Percentiles rank a stretch among this genome's conserved stretches.
Conservation (phyloP, 2,113 vertebrate species). For the Phasianus colchicus region DNA sequence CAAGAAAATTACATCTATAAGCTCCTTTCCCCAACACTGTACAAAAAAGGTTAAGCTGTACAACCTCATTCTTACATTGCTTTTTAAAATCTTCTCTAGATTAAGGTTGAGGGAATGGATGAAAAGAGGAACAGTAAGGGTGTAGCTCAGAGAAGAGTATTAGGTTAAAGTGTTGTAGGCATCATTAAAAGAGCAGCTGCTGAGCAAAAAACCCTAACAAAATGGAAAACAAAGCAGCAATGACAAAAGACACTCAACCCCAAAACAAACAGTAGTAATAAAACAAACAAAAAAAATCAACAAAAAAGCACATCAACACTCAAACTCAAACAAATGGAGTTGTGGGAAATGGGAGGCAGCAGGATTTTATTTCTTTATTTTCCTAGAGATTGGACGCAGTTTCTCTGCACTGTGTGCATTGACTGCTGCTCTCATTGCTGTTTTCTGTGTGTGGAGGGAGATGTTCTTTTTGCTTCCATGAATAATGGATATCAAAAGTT, state of each 20-base stretch:
- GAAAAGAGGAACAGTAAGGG: background rate
- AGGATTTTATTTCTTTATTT: background rate
- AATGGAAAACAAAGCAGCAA: background rate
- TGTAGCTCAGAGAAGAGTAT: background rate
- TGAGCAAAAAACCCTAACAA: background rate
- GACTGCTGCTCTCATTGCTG: background rate
- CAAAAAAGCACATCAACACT: background rate
- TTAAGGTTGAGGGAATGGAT: background rate
- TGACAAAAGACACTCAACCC: background rate
- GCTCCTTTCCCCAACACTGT: background rate
- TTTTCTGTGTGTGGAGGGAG: background rate
- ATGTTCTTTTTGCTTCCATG: background rate
- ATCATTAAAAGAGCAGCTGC: background rate
- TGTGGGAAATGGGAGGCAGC: background rate
- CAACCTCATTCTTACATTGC: background rate
- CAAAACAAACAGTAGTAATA: background rate
- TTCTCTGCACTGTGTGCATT: background rate
- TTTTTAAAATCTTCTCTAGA: slow-evolving; percentile 32
- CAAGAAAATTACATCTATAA: background rate
- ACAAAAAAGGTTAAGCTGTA: slow-evolving; percentile 17
- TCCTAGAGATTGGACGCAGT: background rate
- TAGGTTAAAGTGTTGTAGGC: background rate
- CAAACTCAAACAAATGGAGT: background rate
- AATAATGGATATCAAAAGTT: background rate
- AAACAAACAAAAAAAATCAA: background rate